phyloP scores from a whole-genome alignment of 2,888 invertebrate species.

The Polyommatus iphigenia region DNA sequence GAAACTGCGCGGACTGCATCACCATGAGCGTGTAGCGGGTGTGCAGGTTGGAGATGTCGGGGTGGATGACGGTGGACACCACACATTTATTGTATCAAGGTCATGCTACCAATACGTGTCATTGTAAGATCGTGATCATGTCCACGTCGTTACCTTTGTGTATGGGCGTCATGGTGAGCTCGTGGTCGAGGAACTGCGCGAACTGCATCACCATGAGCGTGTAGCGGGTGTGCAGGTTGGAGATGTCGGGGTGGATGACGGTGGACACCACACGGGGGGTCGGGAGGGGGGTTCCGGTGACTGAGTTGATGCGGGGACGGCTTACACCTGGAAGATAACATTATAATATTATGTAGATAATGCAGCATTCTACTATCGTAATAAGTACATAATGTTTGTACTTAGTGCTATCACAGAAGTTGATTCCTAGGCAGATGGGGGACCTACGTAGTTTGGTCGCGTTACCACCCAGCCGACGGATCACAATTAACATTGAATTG shows the following conservation, averaged over 20 bases:
- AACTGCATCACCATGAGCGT: constrained; percentile 97
- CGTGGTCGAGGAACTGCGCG: constrained; percentile 96
- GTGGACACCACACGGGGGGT: constrained; percentile 93
- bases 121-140: not conserved
- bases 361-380: too few species aligned
- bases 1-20: constrained; percentile 97
- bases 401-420: too few species aligned
- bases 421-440: too few species aligned
- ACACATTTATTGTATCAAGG: constrained; percentile 67
- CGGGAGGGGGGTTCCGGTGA: constrained; percentile 88
- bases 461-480: too few species aligned
- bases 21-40: constrained; percentile 93
- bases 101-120: not conserved
- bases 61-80: constrained; percentile 97
- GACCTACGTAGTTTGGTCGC: too few species aligned
- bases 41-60: constrained; percentile 94
- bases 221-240: constrained; percentile 92
- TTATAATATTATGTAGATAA: too few species aligned
- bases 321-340: constrained; percentile 86
- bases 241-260: constrained; percentile 94
- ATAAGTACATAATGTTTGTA: too few species aligned
- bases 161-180: constrained; percentile 95
- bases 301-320: constrained; percentile 86
- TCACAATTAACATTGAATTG: too few species aligned
- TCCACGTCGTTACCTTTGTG: constrained; percentile 82